phyloP scores from a whole-genome alignment of 2,797 vertebrate species.

The Pyrocephalus nanus region DNA sequence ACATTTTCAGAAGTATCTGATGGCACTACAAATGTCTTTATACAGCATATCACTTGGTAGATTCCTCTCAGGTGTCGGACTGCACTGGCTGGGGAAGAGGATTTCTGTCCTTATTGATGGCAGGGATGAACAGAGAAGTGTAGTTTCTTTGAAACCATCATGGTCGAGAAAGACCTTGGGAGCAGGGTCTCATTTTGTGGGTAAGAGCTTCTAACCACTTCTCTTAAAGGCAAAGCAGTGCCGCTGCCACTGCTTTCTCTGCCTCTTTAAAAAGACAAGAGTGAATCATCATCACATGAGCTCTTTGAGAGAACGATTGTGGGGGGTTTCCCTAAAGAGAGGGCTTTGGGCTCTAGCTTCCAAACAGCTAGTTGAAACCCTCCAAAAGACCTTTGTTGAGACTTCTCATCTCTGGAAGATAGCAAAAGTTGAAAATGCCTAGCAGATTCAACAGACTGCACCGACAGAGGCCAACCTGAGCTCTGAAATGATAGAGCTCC shows the following conservation, averaged over 20 bases:
- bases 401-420: not conserved
- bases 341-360: not conserved
- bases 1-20: not conserved
- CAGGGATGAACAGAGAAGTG: not conserved
- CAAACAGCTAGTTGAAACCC: not conserved
- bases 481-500: not conserved
- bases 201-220: not conserved
- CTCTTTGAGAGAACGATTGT: not conserved
- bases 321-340: not conserved
- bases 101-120: not conserved
- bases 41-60: fast-evolving
- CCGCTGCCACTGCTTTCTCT: not conserved
- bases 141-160: not conserved
- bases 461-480: not conserved
- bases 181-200: not conserved
- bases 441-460: not conserved
- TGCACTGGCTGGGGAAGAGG: not conserved
- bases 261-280: not conserved
- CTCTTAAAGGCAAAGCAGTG: not conserved
- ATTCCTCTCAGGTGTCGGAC: not conserved
- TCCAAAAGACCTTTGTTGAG: not conserved
- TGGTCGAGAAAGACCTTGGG: not conserved
- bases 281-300: not conserved
- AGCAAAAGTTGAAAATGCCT: not conserved
- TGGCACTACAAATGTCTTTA: not conserved